Percentiles rank a stretch among this genome's conserved stretches.
Evolutionary conservation across 2,888 invertebrate species (phyloP).

Genomic region (Rhingia rostrata): DNA sequence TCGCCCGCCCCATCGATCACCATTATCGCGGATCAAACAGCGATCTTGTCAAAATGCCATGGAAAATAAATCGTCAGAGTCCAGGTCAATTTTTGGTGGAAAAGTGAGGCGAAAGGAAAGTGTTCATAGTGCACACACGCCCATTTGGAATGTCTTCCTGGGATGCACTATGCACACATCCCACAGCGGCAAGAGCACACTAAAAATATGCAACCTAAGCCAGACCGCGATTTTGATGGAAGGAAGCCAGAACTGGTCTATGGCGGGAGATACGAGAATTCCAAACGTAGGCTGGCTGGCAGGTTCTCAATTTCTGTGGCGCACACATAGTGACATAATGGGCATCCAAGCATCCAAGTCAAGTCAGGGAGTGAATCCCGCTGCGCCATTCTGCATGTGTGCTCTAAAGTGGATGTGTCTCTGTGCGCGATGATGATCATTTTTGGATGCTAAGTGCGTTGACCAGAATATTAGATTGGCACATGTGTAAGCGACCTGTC

Average conservation of each 20-base stretch:
- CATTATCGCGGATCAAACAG: slow-evolving; percentile 44
- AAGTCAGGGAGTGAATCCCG: slow-evolving; percentile 7
- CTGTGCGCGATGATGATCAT: slow-evolving; percentile 25
- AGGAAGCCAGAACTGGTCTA: slow-evolving; percentile 61
- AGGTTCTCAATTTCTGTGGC: slow-evolving; percentile 40
- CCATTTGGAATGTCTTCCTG: slow-evolving; percentile 60
- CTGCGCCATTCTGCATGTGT: slow-evolving; percentile 6
- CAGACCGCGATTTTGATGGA: slow-evolving; percentile 59
- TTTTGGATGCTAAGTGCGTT: slow-evolving; percentile 62
- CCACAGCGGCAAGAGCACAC: slow-evolving; percentile 28
- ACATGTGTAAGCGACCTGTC: slow-evolving; percentile 14
- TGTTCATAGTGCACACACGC: not conserved
- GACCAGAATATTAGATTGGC: slow-evolving; percentile 59
- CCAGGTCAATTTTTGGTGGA: slow-evolving; percentile 22
- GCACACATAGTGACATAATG: slow-evolving; percentile 55
- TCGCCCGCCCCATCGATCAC: slow-evolving; percentile 48
- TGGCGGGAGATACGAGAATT: slow-evolving; percentile 33
- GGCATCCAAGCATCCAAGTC: slow-evolving; percentile 33
- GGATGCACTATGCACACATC: slow-evolving; percentile 26
- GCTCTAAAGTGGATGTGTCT: slow-evolving; percentile 21
- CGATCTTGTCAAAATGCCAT: slow-evolving; percentile 44
- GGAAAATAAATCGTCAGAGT: slow-evolving; percentile 44
- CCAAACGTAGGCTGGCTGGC: slow-evolving; percentile 63
- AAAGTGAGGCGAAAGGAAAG: not conserved
- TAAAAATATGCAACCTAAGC: slow-evolving; percentile 66